Evolutionary conservation across 2,797 vertebrate species (phyloP), one percentile per base, ranked within the genome.

Genomic region (Neosalanx taihuensis): DNA sequence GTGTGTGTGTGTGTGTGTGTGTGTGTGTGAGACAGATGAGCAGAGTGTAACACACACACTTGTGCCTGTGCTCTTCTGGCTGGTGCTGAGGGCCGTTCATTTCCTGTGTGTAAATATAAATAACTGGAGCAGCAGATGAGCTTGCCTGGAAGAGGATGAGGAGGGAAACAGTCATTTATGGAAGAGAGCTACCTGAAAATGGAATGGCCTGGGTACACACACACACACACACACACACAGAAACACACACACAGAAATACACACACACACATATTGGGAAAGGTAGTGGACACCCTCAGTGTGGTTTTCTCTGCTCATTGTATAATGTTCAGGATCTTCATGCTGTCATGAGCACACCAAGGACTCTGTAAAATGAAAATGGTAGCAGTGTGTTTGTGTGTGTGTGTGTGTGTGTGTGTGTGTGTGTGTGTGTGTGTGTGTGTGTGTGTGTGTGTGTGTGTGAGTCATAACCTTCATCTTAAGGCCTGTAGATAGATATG

Each of bases 101-200:
- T 85, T 87, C 74, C 80, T 82, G 60, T 51, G 68, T 80, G 83
- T 84, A 86, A 87, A 86, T 81, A 41, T 41, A 85, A 86, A 72
- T 82, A 0, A 83, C 87, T 85, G 78, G 60, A 83, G 58, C 68
- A 64, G 79, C 77, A 80, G 73, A 71, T 61, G 64, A 84, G 70
- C 82, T 76, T 75, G 64, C 62, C 70, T 79, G 64, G 2, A 70
- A 80, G 79, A 80, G 61, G 75, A 73, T 84, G 81, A 75, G 72
- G 74, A 70, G 69, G 72, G 74, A 17, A 56, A 23, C 62, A 69
- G 15, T 35, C 31, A n/a, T 63, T 49, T 35, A 29, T 33, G 5
- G 51, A 68, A n/a, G 10, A 57, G 9, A 20, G 15, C 37, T 69
- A 41, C 66, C 67, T 69, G 72, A 41, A 6, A 57, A 31, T 49